A percentile compares a stretch with the other conserved stretches of the same genome.
These are phyloP conservation scores for Agrochola lota DNA, from an alignment of 2,888 invertebrate species.

Conservation along the genomic window DNA sequence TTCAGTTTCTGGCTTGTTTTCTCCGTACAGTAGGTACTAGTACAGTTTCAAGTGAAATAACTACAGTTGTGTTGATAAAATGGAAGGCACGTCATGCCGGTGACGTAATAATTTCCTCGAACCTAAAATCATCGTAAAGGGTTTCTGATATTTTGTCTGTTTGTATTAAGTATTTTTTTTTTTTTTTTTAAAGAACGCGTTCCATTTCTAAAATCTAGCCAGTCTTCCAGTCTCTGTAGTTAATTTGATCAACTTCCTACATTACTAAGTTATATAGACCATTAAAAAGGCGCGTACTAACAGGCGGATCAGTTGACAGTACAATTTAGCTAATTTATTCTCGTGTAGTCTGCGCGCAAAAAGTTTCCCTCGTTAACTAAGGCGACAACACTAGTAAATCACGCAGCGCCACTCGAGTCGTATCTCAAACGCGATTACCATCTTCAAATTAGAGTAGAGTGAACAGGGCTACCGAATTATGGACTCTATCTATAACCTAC, in stretches of 20 bases:
- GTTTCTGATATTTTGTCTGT: not conserved
- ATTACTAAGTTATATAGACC: slow-evolving; percentile 38
- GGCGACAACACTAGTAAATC: slow-evolving; percentile 86
- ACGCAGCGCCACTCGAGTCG: slow-evolving; percentile 75
- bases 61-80: not conserved
- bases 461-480: slow-evolving; percentile 72
- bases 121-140: no score
- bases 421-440: slow-evolving; percentile 83
- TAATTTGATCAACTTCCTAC: slow-evolving; percentile 37
- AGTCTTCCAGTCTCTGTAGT: not conserved
- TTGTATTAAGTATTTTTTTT: no score
- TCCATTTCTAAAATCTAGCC: not conserved
- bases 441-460: slow-evolving; percentile 81
- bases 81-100: not conserved
- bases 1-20: not conserved
- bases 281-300: slow-evolving; percentile 48
- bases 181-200: not conserved
- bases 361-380: slow-evolving; percentile 86
- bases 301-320: slow-evolving; percentile 67
- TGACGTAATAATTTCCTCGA: not conserved
- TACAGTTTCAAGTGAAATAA: slow-evolving; percentile 2
- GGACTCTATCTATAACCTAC: slow-evolving; percentile 41
- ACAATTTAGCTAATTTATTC: slow-evolving; percentile 84
- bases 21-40: not conserved
- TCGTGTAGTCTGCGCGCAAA: slow-evolving; percentile 79